Percentiles rank a stretch among this genome's conserved stretches.
phyloP scores from a whole-genome alignment of 1,140 invertebrate genomes.

The Tigriopus japonicus region DNA sequence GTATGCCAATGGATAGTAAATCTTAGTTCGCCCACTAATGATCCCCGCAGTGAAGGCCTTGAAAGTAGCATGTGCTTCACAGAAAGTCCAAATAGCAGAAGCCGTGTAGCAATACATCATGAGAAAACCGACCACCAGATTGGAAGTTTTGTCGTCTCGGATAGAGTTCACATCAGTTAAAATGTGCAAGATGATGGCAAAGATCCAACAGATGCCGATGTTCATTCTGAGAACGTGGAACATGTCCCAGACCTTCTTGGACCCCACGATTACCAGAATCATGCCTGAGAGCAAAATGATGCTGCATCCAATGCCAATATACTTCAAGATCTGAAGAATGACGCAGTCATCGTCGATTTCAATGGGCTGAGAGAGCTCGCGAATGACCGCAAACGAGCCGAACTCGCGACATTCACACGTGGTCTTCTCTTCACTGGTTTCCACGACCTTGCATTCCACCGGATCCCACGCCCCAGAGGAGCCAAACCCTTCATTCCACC shows the following conservation, averaged over 20 bases:
- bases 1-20: slow-evolving; percentile 11
- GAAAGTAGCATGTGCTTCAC: slow-evolving; percentile 13
- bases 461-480: slow-evolving; percentile 8
- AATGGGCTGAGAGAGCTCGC: background rate
- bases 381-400: slow-evolving; percentile 2
- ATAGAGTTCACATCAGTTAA: background rate
- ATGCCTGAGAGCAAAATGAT: background rate
- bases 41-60: slow-evolving; percentile 12
- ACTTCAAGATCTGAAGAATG: slow-evolving; percentile 2
- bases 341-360: background rate
- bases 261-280: background rate
- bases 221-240: slow-evolving; percentile 4
- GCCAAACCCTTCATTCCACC: slow-evolving; percentile 9
- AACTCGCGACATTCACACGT: slow-evolving; percentile 8
- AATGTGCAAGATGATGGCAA: background rate
- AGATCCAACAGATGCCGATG: background rate
- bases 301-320: slow-evolving; percentile 2
- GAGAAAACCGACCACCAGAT: background rate
- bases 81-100: background rate
- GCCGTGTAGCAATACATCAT: slow-evolving; percentile 9
- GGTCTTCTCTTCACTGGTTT: slow-evolving; percentile 1
- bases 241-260: slow-evolving; percentile 9
- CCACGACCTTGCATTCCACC: background rate
- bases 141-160: background rate
- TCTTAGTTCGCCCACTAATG: background rate